phyloP scores from a whole-genome alignment of 2,888 invertebrate species.

The Sphaerophoria taeniata region DNA sequence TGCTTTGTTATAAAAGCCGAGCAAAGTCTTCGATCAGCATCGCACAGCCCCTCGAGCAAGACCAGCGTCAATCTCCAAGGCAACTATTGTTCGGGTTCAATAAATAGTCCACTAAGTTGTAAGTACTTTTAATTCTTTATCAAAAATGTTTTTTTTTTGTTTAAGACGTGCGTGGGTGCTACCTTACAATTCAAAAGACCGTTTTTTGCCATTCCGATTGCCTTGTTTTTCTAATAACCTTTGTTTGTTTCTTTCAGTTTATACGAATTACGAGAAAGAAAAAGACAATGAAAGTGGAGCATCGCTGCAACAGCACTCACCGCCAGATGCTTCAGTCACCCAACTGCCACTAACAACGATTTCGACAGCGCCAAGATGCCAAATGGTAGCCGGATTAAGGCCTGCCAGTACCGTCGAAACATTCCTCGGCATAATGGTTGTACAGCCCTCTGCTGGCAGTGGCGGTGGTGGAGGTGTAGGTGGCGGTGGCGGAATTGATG shows the following conservation, averaged over 20 bases:
- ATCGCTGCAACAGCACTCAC: conserved; percentile 76
- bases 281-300: conserved; percentile 81
- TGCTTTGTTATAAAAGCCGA: conserved; percentile 83
- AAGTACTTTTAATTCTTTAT: conserved; percentile 71
- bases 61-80: conserved; percentile 81
- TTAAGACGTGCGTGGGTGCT: not conserved
- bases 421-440: conserved; percentile 77
- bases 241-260: conserved; percentile 78
- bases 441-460: conserved; percentile 18
- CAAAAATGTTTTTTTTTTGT: not conserved
- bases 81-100: conserved; percentile 81
- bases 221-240: not conserved
- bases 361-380: conserved; percentile 81
- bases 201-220: too few relatives aligned
- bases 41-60: conserved; percentile 76
- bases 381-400: conserved; percentile 76
- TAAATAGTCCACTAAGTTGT: conserved; percentile 82
- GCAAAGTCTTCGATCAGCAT: conserved; percentile 78
- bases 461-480: conserved; percentile 53
- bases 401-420: conserved; percentile 77
- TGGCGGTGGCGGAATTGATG: conserved; percentile 14
- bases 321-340: conserved; percentile 75
- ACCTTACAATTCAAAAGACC: too few relatives aligned
- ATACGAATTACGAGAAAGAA: conserved; percentile 82
- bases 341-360: conserved; percentile 82